Conservation (phyloP, 2,113 vertebrate species). For the Coptodon rendalli region DNA sequence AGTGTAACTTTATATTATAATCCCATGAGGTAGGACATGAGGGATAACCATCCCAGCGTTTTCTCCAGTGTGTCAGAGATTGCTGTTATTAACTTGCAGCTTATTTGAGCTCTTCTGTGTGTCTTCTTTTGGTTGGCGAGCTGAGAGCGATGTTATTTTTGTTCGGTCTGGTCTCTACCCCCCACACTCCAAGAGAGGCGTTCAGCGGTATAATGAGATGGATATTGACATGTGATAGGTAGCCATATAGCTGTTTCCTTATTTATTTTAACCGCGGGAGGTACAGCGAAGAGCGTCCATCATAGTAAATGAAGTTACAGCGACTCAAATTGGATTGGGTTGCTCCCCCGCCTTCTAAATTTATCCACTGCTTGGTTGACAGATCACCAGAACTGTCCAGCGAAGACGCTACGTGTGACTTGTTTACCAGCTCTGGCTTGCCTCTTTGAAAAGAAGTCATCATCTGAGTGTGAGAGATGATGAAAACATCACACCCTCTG, state of each 20-base stretch:
- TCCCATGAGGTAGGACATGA: neutral
- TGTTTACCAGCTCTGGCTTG: neutral
- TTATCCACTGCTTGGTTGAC: neutral
- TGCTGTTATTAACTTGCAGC: neutral
- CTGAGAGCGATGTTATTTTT: neutral
- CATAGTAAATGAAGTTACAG: constrained; percentile 32
- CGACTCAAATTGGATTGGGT: constrained; percentile 13
- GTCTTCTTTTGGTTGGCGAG: neutral
- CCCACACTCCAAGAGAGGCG: neutral
- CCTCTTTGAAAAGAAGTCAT: constrained; percentile 12
- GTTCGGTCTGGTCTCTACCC: neutral
- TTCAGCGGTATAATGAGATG: neutral
- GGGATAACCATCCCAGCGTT: neutral
- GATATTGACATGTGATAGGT: constrained; percentile 1
- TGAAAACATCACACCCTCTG: constrained; percentile 21
- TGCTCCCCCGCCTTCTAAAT: neutral
- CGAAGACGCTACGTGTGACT: neutral
- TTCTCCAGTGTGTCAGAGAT: neutral
- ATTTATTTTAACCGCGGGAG: neutral
- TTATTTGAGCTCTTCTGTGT: neutral
- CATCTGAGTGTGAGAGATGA: neutral
- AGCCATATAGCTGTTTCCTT: neutral
- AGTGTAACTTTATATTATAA: neutral
- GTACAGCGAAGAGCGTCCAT: constrained; percentile 18
- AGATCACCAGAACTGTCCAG: neutral